phyloP scores from a whole-genome alignment of 2,113 vertebrate species.

The Eublepharis macularius region DNA sequence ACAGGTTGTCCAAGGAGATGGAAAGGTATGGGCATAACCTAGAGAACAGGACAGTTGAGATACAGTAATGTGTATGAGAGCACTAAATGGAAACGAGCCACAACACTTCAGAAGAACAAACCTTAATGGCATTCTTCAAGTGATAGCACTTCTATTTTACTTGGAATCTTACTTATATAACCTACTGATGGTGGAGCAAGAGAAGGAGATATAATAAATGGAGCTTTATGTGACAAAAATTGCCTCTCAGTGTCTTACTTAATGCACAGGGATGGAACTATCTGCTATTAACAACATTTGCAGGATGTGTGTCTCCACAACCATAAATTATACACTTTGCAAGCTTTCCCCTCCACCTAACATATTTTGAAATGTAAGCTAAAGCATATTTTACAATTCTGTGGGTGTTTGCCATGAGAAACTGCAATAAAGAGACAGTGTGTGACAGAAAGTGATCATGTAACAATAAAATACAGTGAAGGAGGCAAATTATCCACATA shows the following conservation, averaged over 20 bases:
- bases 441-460: neutral
- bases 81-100: conserved; percentile 2
- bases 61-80: neutral
- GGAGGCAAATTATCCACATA: neutral
- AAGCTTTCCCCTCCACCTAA: neutral
- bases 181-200: neutral
- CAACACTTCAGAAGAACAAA: neutral
- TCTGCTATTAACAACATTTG: conserved; percentile 7
- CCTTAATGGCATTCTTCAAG: neutral
- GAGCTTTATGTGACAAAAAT: conserved; percentile 18
- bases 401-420: neutral
- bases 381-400: neutral
- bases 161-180: conserved; percentile 1
- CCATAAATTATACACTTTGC: conserved; percentile 6
- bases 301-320: neutral
- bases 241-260: neutral
- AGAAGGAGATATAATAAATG: neutral
- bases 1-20: neutral
- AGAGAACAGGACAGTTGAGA: neutral
- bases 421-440: neutral
- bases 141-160: neutral
- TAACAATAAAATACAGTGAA: neutral
- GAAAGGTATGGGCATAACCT: neutral
- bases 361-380: conserved; percentile 5
- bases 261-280: neutral